Evolutionary conservation across 2,797 vertebrate species (phyloP), one percentile per base, ranked within the genome.

Genomic region (Paratrypauchen microcephalus): DNA sequence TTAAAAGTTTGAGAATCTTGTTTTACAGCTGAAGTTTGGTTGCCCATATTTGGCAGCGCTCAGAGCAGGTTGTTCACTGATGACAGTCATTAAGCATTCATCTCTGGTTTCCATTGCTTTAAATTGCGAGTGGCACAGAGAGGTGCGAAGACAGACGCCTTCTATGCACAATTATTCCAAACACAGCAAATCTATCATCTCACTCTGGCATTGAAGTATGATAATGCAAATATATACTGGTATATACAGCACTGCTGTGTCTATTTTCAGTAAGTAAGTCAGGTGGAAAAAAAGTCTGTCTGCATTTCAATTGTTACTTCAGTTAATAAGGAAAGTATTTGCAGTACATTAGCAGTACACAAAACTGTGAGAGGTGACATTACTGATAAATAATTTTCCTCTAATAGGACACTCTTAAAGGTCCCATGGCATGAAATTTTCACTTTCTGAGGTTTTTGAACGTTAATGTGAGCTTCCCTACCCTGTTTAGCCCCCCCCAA

Each of bases 141-240:
- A 89, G 82, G 77, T 77, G 83, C 77, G 70, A 72, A 83, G 81
- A 86, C 83, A 82, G 78, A 79, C 78, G 77, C 76, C 83, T 66
- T 28, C 65, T 75, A 32, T 52, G 83, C 83, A 90, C 83, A 89
- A 87, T 91, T 84, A 87, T 90, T 89, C 84, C 88, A 79, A 87
- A 80, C 75, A 75, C 26, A 39, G 55, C 79, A 75, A 83, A 74
- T 85, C 76, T 67, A 89, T 81, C 86, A 77, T 81, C 76, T 83
- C 84, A 82, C 76, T 66, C 50, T 82, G 72, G 62, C 72, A 80
- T 1, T 45, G 41, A 45, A 45, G 15, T 72, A 71, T 78, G 69
- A 88, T 89, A 85, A 90, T 89, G 81, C 85, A 89, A 80, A 90
- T 80, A 85, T 66, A 86, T 86, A n/a, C n/a, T n/a, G n/a, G n/a